Evolutionary conservation across 2,888 invertebrate genomes (phyloP), one percentile per base, ranked within the genome.

Genomic region (Thelaira solivaga): DNA sequence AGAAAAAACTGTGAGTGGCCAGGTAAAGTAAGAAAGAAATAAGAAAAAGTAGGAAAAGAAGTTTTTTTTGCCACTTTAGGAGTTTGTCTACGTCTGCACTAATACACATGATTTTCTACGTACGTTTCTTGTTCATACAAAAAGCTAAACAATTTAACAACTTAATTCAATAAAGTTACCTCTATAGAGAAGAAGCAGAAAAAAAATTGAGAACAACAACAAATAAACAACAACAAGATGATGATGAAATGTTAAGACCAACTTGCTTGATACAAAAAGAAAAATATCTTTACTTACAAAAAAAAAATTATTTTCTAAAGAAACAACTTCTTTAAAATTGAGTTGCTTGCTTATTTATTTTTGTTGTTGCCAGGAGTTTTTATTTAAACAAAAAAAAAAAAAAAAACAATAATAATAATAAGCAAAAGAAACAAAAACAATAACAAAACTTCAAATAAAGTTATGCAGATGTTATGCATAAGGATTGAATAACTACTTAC

Each of bases 131-230:
- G 64, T 67, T 34, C 74, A 36, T 74, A 73, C 29, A 51, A 71
- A 71, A 78, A 80, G 26, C 79, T 81, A 80, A 81, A 80, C 82
- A 82, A 82, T 82, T 82, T 82, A 82, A 81, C 82, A 81, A 82
- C 82, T 80, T 81, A 81, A 82, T 81, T 82, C 81, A 82, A 82
- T 82, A 78, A 81, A 80, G 61, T 79, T 79, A 74, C 74, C 67
- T 62, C 47, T 43, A 34, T 29, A 18, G 3, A 29, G 29, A 31
- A 24, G 29, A 65, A 31, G 26, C n/a, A 36, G 18, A 47, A 29
- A 10, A 47, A 36, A 13, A 26, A 7, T 7, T 24, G 36, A 55
- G n/a, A 13, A 57, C 20, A 11, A 69, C 10, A 20, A 47, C 16
- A 16, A 24, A 13, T 39, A 39, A n/a, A 13, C 6, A 31, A 20